Base-by-base conservation (phyloP, 2,113 vertebrate species). In the Orcinus orca region DNA sequence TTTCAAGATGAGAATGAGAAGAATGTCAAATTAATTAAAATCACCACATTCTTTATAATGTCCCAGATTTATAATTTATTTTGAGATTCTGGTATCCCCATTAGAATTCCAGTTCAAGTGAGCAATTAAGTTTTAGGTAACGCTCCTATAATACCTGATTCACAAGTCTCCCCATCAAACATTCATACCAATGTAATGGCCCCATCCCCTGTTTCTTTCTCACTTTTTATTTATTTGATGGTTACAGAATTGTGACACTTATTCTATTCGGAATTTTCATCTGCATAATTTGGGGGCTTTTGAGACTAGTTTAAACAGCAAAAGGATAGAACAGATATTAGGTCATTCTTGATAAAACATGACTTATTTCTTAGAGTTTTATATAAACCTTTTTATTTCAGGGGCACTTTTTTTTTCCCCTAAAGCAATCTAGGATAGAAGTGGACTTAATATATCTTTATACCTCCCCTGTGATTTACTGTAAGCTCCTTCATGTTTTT, bases 331-430 rank as follows among this genome's bases (percentile, higher is more conserved):
- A 3, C 67, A 92, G 88, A 38, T 88, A 29, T 50, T 77, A 93
- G 41, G 5, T 77, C 31, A 47, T 70, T 92, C 67, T 74, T 65
- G 47, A 55, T 80, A 77, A 97, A 79, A 38, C 4, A 14, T 65
- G 12, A 79, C 70, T 38, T 70, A 21, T 26, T 92, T 86, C 74
- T 96, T 92, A 62, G 53, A 67, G 80, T 96, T 90, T 95, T 84
- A 70, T 44, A 23, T 63, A 88, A 88, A 67, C 3, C 58, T 95
- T 93, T 95, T 77, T 60, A 83, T 92, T 92, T 77, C 21, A 25
- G 14, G 12, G 71, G 7, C 20, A 17, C 8, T 33, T 74, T 70
- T 11, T 80, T 80, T 90, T 58, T 53, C 36, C 44, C 29, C 55
- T 76, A 41, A 82, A 94, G 60, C 26, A 67, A 47, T 38, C 21